Evolutionary conservation across 2,888 invertebrate genomes (phyloP).

Genomic region (Tenthredo notha): DNA sequence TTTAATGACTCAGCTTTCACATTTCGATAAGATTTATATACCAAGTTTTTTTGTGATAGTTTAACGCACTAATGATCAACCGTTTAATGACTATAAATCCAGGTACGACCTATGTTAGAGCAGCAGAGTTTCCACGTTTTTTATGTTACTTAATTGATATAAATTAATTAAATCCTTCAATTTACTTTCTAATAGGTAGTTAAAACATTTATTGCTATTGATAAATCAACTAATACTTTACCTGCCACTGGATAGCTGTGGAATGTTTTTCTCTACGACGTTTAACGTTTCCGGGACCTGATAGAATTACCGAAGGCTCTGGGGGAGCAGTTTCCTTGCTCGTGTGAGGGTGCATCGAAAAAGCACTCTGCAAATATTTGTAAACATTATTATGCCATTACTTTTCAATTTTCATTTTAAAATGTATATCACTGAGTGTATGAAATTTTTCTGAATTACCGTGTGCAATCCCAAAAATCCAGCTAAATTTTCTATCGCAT

Average conservation of each 20-base stretch:
- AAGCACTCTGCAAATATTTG: constrained; percentile 78
- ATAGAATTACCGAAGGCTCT: constrained; percentile 78
- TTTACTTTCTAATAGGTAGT: neutral
- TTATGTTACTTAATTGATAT: constrained; percentile 9
- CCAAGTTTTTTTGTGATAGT: constrained; percentile 1
- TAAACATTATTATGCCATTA: neutral
- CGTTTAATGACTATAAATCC: neutral
- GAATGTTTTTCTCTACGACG: constrained; percentile 78
- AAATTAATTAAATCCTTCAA: constrained; percentile 1
- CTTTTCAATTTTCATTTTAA: neutral
- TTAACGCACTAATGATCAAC: constrained; percentile 16
- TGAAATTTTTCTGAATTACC: constrained; percentile 78
- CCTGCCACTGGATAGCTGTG: constrained; percentile 80
- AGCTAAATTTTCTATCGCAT: constrained; percentile 86
- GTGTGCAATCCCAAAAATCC: constrained; percentile 85
- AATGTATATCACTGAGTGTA: neutral
- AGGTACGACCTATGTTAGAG: neutral
- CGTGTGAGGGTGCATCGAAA: constrained; percentile 79
- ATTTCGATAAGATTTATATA: constrained; percentile 30
- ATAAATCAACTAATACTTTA: constrained; percentile 59
- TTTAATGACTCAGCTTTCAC: constrained; percentile 36
- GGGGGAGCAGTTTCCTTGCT: constrained; percentile 68
- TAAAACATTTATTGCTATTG: neutral
- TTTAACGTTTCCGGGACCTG: constrained; percentile 80
- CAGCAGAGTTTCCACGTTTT: constrained; percentile 6